Conservation (phyloP, 2,797 vertebrate genomes). For the Acrocephalus scirpaceus region DNA sequence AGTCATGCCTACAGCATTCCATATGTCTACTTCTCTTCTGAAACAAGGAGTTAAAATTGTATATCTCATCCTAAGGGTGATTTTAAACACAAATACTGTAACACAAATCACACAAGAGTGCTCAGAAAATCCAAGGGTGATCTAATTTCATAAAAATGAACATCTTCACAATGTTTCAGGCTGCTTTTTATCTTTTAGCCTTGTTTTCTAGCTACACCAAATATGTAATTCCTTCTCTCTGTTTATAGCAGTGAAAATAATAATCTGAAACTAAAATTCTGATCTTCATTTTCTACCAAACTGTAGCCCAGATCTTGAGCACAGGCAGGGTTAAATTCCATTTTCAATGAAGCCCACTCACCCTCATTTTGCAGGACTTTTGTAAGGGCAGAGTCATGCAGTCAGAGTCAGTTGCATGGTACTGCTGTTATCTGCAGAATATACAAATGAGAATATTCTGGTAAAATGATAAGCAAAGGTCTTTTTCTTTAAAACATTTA, state of each 20-base stretch:
- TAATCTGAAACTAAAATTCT: not conserved
- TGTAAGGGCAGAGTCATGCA: not conserved
- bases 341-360: not conserved
- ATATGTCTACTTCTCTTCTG: slow-evolving; percentile 25
- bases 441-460: not conserved
- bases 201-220: not conserved
- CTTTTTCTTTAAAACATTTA: not conserved
- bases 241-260: not conserved
- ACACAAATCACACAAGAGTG: not conserved
- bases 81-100: not conserved
- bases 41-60: slow-evolving; percentile 34
- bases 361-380: not conserved
- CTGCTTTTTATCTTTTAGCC: not conserved
- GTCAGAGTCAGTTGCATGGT: not conserved
- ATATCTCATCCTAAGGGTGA: not conserved
- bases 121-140: not conserved
- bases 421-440: not conserved
- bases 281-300: not conserved
- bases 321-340: not conserved
- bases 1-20: slow-evolving; percentile 37
- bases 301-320: not conserved
- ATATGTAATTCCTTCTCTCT: not conserved
- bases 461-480: not conserved
- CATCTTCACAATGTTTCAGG: not conserved
- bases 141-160: not conserved